A percentile compares a stretch with the other conserved stretches of the same genome.
Conservation (phyloP, 2,113 vertebrate genomes). For the Apodemus speciosus region DNA sequence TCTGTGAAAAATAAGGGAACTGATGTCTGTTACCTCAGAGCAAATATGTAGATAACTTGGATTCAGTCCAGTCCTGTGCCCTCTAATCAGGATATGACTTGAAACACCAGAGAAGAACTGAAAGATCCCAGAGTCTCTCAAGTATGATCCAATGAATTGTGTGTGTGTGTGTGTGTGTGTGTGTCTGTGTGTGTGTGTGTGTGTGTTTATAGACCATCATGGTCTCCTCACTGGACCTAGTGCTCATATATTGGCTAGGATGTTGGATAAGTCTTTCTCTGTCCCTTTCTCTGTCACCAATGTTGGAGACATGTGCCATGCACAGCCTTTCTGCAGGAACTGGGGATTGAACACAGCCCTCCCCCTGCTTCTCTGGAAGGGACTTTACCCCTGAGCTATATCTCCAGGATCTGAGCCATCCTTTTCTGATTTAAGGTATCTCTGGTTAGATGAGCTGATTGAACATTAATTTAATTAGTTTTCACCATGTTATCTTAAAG, state of each 20-base stretch:
- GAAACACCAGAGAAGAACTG: background rate
- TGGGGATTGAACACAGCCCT: too few species aligned
- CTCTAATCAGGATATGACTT: background rate
- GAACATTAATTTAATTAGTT: background rate
- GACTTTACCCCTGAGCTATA: background rate
- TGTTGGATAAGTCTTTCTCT: background rate
- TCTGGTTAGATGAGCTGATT: background rate
- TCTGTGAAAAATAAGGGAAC: background rate
- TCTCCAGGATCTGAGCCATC: too few species aligned
- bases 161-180: background rate
- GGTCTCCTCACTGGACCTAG: background rate
- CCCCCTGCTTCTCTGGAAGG: too few species aligned
- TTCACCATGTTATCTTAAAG: background rate
- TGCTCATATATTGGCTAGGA: background rate
- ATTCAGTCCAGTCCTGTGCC: background rate
- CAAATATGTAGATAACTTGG: background rate
- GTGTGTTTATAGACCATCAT: background rate
- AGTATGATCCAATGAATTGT: background rate
- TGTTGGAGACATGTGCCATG: background rate
- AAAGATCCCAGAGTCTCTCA: background rate
- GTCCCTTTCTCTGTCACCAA: background rate
- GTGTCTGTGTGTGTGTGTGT: background rate
- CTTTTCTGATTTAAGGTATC: background rate
- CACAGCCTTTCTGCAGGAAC: background rate
- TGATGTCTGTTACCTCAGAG: background rate